Percentiles rank a stretch among this genome's conserved stretches.
Conservation (phyloP, 2,888 invertebrate species). For the Pseudolycoriella hygida region DNA sequence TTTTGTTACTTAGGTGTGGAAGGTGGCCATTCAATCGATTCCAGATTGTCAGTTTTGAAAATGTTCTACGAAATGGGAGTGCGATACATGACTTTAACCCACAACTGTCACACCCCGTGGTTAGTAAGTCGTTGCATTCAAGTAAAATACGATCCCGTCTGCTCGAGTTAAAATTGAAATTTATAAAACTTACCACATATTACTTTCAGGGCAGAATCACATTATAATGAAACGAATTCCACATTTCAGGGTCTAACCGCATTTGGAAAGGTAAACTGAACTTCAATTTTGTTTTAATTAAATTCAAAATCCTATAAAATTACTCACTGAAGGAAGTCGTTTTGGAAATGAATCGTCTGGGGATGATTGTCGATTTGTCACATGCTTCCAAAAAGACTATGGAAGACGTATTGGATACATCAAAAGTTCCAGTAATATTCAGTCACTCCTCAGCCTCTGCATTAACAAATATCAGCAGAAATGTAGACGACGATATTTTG, state of each 20-base stretch:
- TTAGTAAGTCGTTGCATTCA: too few species aligned
- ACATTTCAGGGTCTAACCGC: neutral
- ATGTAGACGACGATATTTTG: slow-evolving; percentile 40
- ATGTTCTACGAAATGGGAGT: slow-evolving; percentile 40
- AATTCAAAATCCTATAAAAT: slow-evolving; percentile 15
- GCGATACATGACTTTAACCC: slow-evolving; percentile 42
- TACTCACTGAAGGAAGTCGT: slow-evolving; percentile 29
- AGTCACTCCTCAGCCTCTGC: slow-evolving; percentile 39
- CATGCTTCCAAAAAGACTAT: slow-evolving; percentile 40
- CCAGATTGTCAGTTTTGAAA: slow-evolving; percentile 34
- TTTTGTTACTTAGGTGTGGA: slow-evolving; percentile 40
- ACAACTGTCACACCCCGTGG: slow-evolving; percentile 44
- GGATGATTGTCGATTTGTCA: slow-evolving; percentile 42
- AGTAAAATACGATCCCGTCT: too few species aligned
- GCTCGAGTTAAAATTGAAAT: too few species aligned
- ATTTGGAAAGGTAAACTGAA: neutral
- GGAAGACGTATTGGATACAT: slow-evolving; percentile 31
- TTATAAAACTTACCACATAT: too few species aligned
- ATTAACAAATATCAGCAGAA: slow-evolving; percentile 33
- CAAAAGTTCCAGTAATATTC: slow-evolving; percentile 40
- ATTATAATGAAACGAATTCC: neutral
- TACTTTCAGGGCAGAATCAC: neutral
- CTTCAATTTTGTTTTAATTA: neutral
- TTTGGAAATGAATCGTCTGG: slow-evolving; percentile 43
- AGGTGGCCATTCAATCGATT: slow-evolving; percentile 42